Evolutionary conservation across 1,140 invertebrate genomes (phyloP), one percentile per base, ranked within the genome.

Genomic region (Pseudomyrmex concolor): DNA sequence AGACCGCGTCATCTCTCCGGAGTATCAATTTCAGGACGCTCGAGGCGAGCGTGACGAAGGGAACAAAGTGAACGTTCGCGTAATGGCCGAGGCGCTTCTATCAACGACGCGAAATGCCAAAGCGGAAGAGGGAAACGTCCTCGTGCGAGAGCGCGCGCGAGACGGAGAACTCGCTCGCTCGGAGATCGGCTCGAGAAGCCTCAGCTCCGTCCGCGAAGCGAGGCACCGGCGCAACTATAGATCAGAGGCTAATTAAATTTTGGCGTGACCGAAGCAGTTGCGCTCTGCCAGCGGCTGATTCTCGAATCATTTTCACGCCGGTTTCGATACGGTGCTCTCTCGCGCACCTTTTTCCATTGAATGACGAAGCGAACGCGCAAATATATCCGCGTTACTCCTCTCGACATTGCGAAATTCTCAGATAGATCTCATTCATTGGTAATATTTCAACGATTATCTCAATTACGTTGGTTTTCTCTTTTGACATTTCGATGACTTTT

Each of bases 161-260:
- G 34, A 34, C 62, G 17, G 7, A 67, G 45, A 68, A 50, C 43
- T 67, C 12, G 45, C 43, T 67, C 12, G 45, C 25, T 57, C 68
- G 68, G 57, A 51, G 43, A 43, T 17, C 17, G 73, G 48, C 2
- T 5, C 15, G 43, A 51, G 66, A 9, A 59, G 66, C 3, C 34
- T 34, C 34, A 15, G 54, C 64, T 12, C 12, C 15, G 19, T 25
- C 12, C 72, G 13, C 43, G 13, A 45, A 22, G 43, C 57, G 71
- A 68, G 5, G 5, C 3, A 25, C 12, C 54, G 59, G 62, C 80
- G 68, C 60, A 67, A 82, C 71, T 68, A 86, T 81, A 73, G 83
- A 89, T 90, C 85, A 88, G 72, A 68, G 84, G 63, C 83, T 88
- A 89, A 86, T 88, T 86, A 85, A 90, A 90, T 88, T 81, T 83